These are phyloP conservation scores for Micrastur ruficollis DNA, from an alignment of 2,797 vertebrate species.

Conservation along the genomic window DNA sequence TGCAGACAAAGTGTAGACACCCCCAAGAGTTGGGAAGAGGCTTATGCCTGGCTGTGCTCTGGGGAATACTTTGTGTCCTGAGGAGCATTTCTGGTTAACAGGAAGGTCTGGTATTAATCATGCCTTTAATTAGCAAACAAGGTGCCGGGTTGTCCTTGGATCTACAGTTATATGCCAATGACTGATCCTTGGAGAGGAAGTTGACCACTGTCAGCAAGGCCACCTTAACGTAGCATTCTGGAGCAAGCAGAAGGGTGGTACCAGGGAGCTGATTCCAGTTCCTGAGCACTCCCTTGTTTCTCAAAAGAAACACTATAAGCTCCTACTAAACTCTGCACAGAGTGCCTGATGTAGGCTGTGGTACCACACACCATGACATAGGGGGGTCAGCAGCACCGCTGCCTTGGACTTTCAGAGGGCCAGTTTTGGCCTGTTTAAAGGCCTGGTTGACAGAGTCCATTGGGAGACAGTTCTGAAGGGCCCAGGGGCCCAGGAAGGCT, in stretches of 20 bases:
- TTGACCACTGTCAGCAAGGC: not conserved
- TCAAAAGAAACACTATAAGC: not conserved
- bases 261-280: not conserved
- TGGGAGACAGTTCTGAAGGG: no score
- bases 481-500: no score
- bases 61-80: not conserved
- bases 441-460: no score
- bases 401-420: no score
- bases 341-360: not conserved
- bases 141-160: rapidly evolving
- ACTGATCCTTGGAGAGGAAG: not conserved
- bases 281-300: not conserved
- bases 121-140: not conserved
- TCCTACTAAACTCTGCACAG: not conserved
- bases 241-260: not conserved
- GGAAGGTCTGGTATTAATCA: not conserved
- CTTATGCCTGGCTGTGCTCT: not conserved
- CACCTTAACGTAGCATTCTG: not conserved
- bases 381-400: no score
- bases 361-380: not conserved
- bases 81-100: not conserved
- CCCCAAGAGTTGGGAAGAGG: not conserved
- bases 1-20: not conserved
- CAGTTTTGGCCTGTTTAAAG: no score
- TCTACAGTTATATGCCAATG: not conserved